Conservation (phyloP, 2,113 vertebrate genomes). For the Abramis brama region DNA sequence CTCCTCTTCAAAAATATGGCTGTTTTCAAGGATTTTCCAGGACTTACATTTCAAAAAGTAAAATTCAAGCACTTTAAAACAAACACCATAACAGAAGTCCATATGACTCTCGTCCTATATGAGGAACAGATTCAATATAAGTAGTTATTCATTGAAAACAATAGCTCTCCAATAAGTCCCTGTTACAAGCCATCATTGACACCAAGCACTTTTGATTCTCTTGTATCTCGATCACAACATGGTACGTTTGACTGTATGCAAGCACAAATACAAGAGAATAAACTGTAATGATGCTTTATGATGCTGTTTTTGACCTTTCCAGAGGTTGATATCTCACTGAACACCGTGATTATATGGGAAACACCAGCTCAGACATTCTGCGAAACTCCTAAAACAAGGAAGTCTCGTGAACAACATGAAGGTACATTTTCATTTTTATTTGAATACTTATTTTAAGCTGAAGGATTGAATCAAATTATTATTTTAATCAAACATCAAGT, state of each 20-base stretch:
- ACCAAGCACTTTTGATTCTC: too few species aligned
- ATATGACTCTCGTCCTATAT: neutral
- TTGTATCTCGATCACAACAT: neutral
- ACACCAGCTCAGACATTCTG: neutral
- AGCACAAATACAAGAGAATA: neutral
- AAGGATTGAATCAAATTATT: neutral
- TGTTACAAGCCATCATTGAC: too few species aligned
- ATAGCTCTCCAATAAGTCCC: too few species aligned
- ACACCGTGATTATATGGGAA: neutral
- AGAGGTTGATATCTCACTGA: neutral
- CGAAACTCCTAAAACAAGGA: neutral
- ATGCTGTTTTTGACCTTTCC: neutral
- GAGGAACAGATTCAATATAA: neutral
- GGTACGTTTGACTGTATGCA: neutral
- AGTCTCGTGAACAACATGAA: neutral
- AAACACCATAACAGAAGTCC: neutral
- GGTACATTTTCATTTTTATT: neutral
- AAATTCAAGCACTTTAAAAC: too few species aligned
- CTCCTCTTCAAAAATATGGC: too few species aligned
- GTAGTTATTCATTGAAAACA: neutral
- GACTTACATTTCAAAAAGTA: too few species aligned
- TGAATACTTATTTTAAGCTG: neutral
- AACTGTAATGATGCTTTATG: neutral
- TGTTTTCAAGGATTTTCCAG: too few species aligned
- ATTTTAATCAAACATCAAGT: neutral